Base-by-base conservation (phyloP, 2,888 invertebrate species). In the Lithodes maja region DNA sequence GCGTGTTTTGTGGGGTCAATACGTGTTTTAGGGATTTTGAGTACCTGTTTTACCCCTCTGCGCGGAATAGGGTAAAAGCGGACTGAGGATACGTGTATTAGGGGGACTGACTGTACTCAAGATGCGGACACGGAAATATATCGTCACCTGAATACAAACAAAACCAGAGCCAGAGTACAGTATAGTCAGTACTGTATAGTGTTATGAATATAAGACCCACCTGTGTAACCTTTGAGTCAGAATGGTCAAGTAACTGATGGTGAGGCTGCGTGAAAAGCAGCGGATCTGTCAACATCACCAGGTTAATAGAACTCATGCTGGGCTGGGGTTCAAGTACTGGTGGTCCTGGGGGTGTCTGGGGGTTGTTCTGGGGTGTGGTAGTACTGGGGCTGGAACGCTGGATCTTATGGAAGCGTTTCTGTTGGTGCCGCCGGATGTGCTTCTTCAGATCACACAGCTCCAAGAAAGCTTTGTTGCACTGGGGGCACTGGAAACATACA, bases 361-460 rank as follows among this genome's bases (percentile, higher is more conserved):
- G 61, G 49, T 55, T 61, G 68, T 12, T 77, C 2, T n/a, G n/a
- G n/a, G n/a, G n/a, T n/a, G n/a, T n/a, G 53, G 53, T 71, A 17
- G 71, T 71, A 17, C 17, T 71, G 71, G 61, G 61, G 7, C 9
- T 61, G 61, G n/a, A n/a, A n/a, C n/a, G n/a, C n/a, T n/a, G n/a
- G n/a, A n/a, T n/a, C n/a, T n/a, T n/a, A n/a, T n/a, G 61, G 9
- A 61, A 1, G 7, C 1, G 5, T 68, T 52, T 89, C 81, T 80
- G 75, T 7, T 84, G 75, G 68, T 89, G 88, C 3, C 88, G 84
- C 52, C 84, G 83, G 52, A 81, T 80, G 54, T 89, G 88, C 15
- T 79, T 77, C 81, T 89, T 89, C 53, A 89, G 69, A 68, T 89
- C 88, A 74, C 88, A 89, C 7, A 85, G 54, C 74, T 89, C 88